Evolutionary conservation across 2,113 vertebrate genomes (phyloP).

Genomic region (Actinemys pallida): DNA sequence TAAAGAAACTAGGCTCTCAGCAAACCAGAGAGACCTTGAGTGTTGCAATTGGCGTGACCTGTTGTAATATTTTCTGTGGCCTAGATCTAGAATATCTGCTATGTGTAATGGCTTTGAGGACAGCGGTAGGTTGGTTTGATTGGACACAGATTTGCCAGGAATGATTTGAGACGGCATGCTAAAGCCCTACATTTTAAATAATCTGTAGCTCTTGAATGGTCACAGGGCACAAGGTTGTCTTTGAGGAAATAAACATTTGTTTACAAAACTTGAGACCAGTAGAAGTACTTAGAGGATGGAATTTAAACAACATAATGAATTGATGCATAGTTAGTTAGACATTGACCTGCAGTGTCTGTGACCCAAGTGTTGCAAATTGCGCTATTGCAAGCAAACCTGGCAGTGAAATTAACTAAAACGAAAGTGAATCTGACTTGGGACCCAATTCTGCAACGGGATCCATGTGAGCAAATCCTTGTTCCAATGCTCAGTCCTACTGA

Average conservation of each 20-base stretch:
- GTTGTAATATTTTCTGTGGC: constrained; percentile 53
- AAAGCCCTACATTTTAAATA: constrained; percentile 31
- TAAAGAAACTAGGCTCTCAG: constrained; percentile 4
- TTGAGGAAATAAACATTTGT: constrained; percentile 23
- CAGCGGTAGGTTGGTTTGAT: neutral
- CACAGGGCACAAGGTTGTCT: constrained; percentile 24
- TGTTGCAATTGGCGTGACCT: constrained; percentile 9
- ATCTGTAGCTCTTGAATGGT: constrained; percentile 24
- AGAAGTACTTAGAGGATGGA: constrained; percentile 29
- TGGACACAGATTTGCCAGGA: constrained; percentile 18
- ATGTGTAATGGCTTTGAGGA: constrained; percentile 36
- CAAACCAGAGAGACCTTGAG: constrained; percentile 23
- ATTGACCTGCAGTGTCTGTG: neutral
- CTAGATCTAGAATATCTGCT: constrained; percentile 48
- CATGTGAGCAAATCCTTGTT: neutral
- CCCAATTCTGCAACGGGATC: neutral
- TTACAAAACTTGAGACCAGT: constrained; percentile 11
- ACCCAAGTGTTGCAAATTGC: neutral
- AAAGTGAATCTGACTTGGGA: neutral
- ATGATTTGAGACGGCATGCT: constrained; percentile 27
- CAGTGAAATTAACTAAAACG: neutral
- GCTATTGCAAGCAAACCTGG: neutral
- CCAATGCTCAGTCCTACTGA: neutral
- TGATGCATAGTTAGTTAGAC: neutral
- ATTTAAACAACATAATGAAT: neutral